Percentiles rank a stretch among this genome's conserved stretches.
Evolutionary conservation across 2,797 vertebrate species (phyloP).

Genomic region (Enteromius anoplus): DNA sequence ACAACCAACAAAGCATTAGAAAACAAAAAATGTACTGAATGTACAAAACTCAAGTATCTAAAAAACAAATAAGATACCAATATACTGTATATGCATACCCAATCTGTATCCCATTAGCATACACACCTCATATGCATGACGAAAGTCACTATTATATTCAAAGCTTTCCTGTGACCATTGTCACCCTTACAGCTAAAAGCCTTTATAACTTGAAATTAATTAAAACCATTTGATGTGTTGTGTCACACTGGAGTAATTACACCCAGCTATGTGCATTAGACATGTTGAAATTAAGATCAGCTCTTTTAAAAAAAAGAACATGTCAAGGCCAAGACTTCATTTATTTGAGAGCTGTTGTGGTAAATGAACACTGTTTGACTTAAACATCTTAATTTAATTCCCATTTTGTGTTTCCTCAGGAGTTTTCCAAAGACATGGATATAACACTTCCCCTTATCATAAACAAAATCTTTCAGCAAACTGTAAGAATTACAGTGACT

Average conservation of each 20-base stretch:
- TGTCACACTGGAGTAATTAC: slow-evolving; percentile 1
- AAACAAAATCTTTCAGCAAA: neutral
- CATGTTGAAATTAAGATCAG: slow-evolving; percentile 12
- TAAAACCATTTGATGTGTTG: neutral
- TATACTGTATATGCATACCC: neutral
- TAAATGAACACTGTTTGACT: slow-evolving; percentile 18
- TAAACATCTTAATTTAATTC: neutral
- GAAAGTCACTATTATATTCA: neutral
- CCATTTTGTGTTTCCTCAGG: neutral
- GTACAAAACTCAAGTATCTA: neutral
- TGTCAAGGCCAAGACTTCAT: slow-evolving; percentile 3
- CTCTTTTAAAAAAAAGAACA: neutral
- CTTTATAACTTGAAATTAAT: neutral
- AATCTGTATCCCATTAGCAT: neutral
- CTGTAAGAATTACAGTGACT: neutral
- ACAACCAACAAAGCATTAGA: neutral
- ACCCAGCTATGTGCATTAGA: slow-evolving; percentile 5
- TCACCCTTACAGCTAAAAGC: neutral
- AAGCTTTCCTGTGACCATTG: neutral
- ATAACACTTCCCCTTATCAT: neutral
- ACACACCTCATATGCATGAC: neutral
- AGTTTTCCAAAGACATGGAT: slow-evolving; percentile 8
- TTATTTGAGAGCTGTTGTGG: neutral
- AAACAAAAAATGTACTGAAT: neutral
- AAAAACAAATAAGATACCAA: neutral